Percentiles rank a stretch among this genome's conserved stretches.
phyloP scores from a whole-genome alignment of 2,888 invertebrate genomes.

The Gnatocerus cornutus region DNA sequence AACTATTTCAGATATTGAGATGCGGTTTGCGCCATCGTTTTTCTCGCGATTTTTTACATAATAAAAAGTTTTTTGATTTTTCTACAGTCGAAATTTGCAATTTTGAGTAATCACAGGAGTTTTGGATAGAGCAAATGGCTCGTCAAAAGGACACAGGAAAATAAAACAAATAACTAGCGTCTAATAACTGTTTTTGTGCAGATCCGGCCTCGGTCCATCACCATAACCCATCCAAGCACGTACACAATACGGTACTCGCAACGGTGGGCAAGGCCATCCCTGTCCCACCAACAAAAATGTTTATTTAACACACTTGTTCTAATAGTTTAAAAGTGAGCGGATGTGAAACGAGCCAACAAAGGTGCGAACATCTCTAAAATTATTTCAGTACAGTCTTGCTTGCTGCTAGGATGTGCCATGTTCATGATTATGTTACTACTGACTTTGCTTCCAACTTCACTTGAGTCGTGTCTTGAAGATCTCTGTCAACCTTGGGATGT shows the following conservation, averaged over 20 bases:
- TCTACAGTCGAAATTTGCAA: too few species aligned
- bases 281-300: background rate
- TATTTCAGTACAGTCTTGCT: background rate
- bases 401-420: constrained; percentile 15
- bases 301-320: constrained; percentile 37
- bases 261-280: constrained; percentile 31
- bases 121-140: too few species aligned
- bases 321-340: constrained; percentile 28
- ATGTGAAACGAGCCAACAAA: constrained; percentile 6
- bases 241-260: constrained; percentile 31
- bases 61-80: too few species aligned
- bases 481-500: constrained; percentile 19
- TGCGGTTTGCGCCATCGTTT: too few species aligned
- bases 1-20: too few species aligned
- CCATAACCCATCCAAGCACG: constrained; percentile 4
- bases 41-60: too few species aligned
- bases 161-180: too few species aligned
- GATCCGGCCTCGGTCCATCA: constrained; percentile 34
- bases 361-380: constrained; percentile 8
- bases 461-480: constrained; percentile 29
- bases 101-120: too few species aligned
- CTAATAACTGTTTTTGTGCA: constrained; percentile 30
- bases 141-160: too few species aligned
- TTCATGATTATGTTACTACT: constrained; percentile 4
- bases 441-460: background rate